Evolutionary conservation across 1,140 invertebrate genomes (phyloP), one percentile per base, ranked within the genome.

Genomic region (Chlorops oryzae): DNA sequence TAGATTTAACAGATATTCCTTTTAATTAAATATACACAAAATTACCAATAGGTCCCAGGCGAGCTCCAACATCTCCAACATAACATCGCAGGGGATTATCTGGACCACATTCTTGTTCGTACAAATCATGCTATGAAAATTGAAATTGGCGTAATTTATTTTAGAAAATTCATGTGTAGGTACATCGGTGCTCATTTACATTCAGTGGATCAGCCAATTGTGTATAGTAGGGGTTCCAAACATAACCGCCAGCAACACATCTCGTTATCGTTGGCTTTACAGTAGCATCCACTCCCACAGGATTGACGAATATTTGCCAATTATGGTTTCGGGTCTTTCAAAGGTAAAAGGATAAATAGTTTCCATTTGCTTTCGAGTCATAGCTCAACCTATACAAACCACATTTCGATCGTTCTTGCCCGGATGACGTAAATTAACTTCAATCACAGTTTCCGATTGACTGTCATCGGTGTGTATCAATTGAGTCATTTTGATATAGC

Each of bases 141-240:
- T 54, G 55, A 47, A 43, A 25, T 1, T 6, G 13, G 9, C 17
- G 23, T 22, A 21, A 41, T 2, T 20, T 10, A 41, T 5, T 22
- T 2, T 22, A 21, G 4, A 39, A 27, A 7, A 42, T 2, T 48
- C 40, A 10, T 34, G 13, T 2, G 22, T 42, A 1, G 3, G 21
- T 34, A 24, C 12, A 45, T 47, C 22, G 6, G 5, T 12, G 6
- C n/a, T 15, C 5, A 55, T 56, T 81, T 77, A 94, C 91, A 75
- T 92, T 91, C 13, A 89, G 76, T 2, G 90, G 87, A 77, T 92
- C 88, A 2, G 89, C 90, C 5, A 93, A 74, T 74, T 92, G 90
- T 18, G 90, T 91, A 57, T 87, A 90, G 73, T 86, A 92, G 0
- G 94, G 93, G 77, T 96, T 96, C 90, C 91, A 97, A 23, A 86